Conservation (phyloP, 1,140 invertebrate species). For the Pentalonia nigronervosa region DNA sequence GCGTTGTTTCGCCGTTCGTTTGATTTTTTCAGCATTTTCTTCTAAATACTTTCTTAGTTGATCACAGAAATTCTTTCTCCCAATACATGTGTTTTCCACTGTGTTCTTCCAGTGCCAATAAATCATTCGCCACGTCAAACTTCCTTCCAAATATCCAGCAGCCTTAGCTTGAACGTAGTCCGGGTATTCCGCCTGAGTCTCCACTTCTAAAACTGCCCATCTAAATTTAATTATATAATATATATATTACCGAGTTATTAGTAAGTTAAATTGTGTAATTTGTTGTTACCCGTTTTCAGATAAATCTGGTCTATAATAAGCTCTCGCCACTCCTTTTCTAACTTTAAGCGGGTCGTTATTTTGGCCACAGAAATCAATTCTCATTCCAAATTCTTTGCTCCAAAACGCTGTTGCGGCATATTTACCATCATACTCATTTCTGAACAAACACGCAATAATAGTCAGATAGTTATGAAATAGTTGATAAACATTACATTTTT, state of each 20-base stretch:
- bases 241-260: neutral
- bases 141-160: slow-evolving; percentile 88
- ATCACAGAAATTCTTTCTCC: slow-evolving; percentile 73
- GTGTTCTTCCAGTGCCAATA: slow-evolving; percentile 83
- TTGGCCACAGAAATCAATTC: slow-evolving; percentile 79
- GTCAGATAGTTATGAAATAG: slow-evolving; percentile 25
- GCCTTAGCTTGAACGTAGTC: slow-evolving; percentile 84
- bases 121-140: slow-evolving; percentile 81
- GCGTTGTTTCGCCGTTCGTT: slow-evolving; percentile 67
- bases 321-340: slow-evolving; percentile 72
- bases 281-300: slow-evolving; percentile 70
- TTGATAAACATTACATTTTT: slow-evolving; percentile 60
- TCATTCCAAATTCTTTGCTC: slow-evolving; percentile 69
- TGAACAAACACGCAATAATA: slow-evolving; percentile 60
- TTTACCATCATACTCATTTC: slow-evolving; percentile 75
- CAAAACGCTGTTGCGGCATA: slow-evolving; percentile 76
- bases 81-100: slow-evolving; percentile 74
- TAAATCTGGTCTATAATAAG: slow-evolving; percentile 75
- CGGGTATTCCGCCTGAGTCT: slow-evolving; percentile 75
- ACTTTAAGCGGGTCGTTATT: slow-evolving; percentile 73
- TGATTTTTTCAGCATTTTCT: slow-evolving; percentile 72
- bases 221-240: slow-evolving; percentile 64
- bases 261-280: neutral
- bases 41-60: slow-evolving; percentile 73
- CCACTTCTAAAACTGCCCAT: slow-evolving; percentile 82